A percentile compares a stretch with the other conserved stretches of the same genome.
phyloP scores from a whole-genome alignment of 2,113 vertebrate genomes.

The Apistogramma diplotaenia region DNA sequence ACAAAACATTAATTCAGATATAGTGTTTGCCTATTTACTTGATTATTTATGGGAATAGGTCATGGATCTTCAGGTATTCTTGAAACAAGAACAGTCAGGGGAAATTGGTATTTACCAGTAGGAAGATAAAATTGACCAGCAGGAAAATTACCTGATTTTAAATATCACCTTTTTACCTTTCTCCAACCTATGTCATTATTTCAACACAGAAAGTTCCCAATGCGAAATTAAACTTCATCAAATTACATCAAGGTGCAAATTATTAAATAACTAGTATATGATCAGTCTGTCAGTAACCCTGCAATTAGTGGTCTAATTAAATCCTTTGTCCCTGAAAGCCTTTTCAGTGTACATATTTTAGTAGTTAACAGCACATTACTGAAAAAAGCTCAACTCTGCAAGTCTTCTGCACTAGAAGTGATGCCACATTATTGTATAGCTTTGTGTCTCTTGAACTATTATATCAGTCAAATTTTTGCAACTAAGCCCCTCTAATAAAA shows the following conservation, averaged over 20 bases:
- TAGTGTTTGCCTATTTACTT: conserved; percentile 12
- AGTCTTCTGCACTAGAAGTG: not conserved
- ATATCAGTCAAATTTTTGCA: not conserved
- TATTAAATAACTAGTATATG: conserved; percentile 13
- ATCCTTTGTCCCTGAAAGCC: not conserved
- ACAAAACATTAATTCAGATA: conserved; percentile 9
- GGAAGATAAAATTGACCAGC: not conserved
- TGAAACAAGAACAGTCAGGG: not conserved
- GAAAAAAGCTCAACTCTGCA: not conserved
- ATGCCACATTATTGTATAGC: not conserved
- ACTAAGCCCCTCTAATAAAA: not conserved
- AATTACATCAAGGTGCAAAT: conserved; percentile 16
- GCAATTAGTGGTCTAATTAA: conserved; percentile 9
- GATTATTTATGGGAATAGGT: not conserved
- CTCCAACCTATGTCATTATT: not conserved
- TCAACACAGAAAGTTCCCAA: not conserved
- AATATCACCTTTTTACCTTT: not conserved
- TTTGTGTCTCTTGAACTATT: not conserved
- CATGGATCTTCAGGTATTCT: not conserved
- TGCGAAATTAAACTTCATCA: not conserved
- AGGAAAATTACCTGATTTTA: not conserved
- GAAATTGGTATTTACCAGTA: not conserved
- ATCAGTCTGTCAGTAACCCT: conserved; percentile 18
- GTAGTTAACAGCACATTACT: not conserved
- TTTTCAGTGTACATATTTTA: not conserved